Evolutionary conservation across 1,140 invertebrate genomes (phyloP).

Genomic region (Drosophila paulistorum): DNA sequence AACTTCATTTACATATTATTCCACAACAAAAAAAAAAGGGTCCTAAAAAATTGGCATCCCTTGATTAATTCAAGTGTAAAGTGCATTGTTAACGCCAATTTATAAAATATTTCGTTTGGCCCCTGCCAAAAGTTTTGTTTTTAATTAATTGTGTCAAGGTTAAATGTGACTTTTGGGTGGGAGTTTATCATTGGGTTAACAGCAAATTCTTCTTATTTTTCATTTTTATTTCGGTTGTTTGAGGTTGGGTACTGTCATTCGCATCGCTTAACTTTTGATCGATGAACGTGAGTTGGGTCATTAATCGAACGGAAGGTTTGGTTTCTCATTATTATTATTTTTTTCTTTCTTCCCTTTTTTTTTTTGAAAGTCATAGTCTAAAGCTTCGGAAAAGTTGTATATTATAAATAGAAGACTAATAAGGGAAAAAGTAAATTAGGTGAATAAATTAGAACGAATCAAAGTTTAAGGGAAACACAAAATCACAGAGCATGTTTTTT

Average conservation of each 20-base stretch:
- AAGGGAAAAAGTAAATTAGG: neutral
- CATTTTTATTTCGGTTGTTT: conserved; percentile 4
- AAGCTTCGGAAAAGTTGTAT: neutral
- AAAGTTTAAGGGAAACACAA: neutral
- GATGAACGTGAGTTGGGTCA: conserved; percentile 41
- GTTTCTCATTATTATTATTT: neutral
- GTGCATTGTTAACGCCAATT: conserved; percentile 32
- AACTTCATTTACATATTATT: conserved; percentile 41
- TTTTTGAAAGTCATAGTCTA: neutral
- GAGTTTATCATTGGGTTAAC: neutral
- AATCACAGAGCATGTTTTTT: neutral
- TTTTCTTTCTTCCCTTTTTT: neutral
- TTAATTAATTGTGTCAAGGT: conserved; percentile 52
- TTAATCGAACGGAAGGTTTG: conserved; percentile 32
- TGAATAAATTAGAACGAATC: neutral
- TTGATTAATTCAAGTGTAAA: conserved; percentile 63
- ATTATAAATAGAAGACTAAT: neutral
- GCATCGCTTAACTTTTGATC: conserved; percentile 32
- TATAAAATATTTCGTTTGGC: conserved; percentile 5
- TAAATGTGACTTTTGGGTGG: conserved; percentile 10
- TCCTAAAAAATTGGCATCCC: conserved; percentile 6
- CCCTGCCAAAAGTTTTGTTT: conserved; percentile 15
- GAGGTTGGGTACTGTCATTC: neutral
- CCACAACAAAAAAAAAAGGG: neutral
- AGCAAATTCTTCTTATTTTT: neutral